Base-by-base conservation (phyloP, 2,113 vertebrate genomes). In the Ophiodon elongatus region DNA sequence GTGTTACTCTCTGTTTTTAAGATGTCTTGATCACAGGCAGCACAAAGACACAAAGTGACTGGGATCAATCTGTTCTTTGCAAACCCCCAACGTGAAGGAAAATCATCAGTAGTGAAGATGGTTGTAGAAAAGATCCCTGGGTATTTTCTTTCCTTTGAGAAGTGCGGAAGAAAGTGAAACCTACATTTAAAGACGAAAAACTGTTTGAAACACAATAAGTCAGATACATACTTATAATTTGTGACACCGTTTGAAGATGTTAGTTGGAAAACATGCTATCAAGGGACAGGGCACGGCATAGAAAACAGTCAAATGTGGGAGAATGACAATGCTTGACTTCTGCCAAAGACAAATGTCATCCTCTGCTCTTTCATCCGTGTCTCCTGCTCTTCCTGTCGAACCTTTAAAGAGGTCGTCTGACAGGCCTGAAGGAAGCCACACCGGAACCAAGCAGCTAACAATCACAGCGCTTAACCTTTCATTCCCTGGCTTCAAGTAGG, bases 381-480 rank as follows among this genome's bases (percentile, higher is more conserved):
- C 72, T 50, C 43, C 37, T 23, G 45, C 43, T 85, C 88, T 85
- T 88, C 79, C 83, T 78, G 84, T 79, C 25, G 68, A 74, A 90
- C 88, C 81, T 91, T 93, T 85, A 77, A 71, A 78, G 41, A 69
- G 78, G 84, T 62, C 83, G 47, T 79, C 50, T 65, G 73, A 84
- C 78, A 47, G 80, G 76, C 57, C 80, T 71, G 64, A 83, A 85
- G 75, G 64, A 8, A 67, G 80, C 54, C 75, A 84, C 75, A 74
- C 71, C 21, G 10, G 86, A 83, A 83, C 63, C 68, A 31, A 63
- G 56, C 74, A 5, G 43, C 76, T 82, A 82, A 82, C 79, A 83
- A 86, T 86, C 83, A 50, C 68, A 78, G 76, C 33, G 2, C 25
- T 81, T 82, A 90, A 84, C 87, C 85, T 92, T 89, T 90, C 25